Evolutionary conservation across 2,113 vertebrate species (phyloP), one percentile per base, ranked within the genome.

Genomic region (Hyla sarda): DNA sequence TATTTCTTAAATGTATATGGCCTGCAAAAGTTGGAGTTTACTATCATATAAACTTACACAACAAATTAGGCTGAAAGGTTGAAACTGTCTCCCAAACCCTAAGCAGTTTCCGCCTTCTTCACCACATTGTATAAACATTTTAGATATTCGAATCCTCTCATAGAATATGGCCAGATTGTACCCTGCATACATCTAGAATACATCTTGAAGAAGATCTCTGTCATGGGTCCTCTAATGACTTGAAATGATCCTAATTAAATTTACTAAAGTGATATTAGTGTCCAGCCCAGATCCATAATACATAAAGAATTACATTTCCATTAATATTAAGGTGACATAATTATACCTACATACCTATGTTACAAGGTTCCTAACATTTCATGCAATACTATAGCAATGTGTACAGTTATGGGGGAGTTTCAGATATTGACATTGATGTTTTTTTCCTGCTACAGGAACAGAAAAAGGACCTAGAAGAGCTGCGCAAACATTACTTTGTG

Each of bases 401-500:
- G 17, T 69, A 69, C 17, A 34, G 1, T 41, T 41, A 56, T 23
- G 17, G 19, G 5, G 19, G 3, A 23, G 21, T 7, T 74, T 41
- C n/a, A n/a, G 32, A 48, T 45, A 30, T n/a, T 17, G 17, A 30
- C 14, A 7, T 2, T 34, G 74, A 48, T 73, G 8, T 45, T 1
- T 75, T n/a, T 62, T 14, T 30, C 4, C 34, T 32, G n/a, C 71
- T 23, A 0, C 21, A 86, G 85, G 56, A 87, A 65, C 60, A 73
- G 28, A 72, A 86, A 28, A 75, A 86, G 23, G 34, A 82, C 0
- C 21, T 88, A 41, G 34, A 83, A 13, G 47, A 85, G 21, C 52
- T 88, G 25, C 34, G 50, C 21, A 82, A 77, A 73, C 83, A 84
- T 45, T 85, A 88, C 23, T 65, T 81, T 11, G 60, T 89, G 52